phyloP scores from a whole-genome alignment of 2,113 vertebrate species.

The Nettapus auritus region DNA sequence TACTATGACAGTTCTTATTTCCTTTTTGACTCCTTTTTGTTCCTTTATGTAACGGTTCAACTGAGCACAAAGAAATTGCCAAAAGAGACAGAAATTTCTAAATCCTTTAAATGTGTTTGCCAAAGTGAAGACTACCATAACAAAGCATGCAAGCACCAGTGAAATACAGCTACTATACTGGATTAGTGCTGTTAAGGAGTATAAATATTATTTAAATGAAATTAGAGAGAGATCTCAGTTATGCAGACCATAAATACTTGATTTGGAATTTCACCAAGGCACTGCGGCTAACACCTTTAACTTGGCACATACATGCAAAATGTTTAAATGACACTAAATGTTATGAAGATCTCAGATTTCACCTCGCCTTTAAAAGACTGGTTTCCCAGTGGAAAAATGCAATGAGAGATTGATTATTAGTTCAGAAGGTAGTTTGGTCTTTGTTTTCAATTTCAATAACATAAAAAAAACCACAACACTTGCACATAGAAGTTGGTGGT shows the following conservation, averaged over 20 bases:
- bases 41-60: not conserved
- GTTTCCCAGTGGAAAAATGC: not conserved
- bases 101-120: not conserved
- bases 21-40: not conserved
- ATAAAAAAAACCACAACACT: not conserved
- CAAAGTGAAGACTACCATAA: not conserved
- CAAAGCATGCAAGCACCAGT: not conserved
- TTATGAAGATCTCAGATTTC: conserved; percentile 31
- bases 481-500: not conserved
- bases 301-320: not conserved
- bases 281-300: conserved; percentile 17
- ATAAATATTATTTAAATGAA: conserved; percentile 24
- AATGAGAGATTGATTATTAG: conserved; percentile 10
- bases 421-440: conserved; percentile 32
- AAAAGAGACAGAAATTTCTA: not conserved
- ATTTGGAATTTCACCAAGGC: conserved; percentile 31
- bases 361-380: not conserved
- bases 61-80: not conserved
- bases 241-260: conserved; percentile 37
- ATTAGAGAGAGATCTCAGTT: not conserved
- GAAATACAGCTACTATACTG: not conserved
- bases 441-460: not conserved
- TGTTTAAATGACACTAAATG: conserved; percentile 23
- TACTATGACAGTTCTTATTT: not conserved
- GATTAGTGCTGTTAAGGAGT: not conserved